phyloP scores from a whole-genome alignment of 2,888 invertebrate species.

The Papilio gigon region DNA sequence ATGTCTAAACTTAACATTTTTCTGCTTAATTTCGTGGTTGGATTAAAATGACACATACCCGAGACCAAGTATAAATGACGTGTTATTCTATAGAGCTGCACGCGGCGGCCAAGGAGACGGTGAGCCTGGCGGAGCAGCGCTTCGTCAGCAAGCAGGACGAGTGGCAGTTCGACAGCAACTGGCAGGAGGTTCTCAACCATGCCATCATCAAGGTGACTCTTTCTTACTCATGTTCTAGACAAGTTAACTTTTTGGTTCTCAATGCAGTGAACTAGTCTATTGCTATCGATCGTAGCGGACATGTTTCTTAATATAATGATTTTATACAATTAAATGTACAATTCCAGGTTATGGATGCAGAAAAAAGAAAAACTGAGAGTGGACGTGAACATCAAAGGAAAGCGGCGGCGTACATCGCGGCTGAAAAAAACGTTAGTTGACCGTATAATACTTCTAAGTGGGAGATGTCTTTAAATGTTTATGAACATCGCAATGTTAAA shows the following conservation, averaged over 20 bases:
- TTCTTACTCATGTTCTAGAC: not conserved
- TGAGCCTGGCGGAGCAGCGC: slow-evolving; percentile 93
- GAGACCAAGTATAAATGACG: too few species aligned
- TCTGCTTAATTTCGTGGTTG: too few species aligned
- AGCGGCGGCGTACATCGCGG: slow-evolving; percentile 90
- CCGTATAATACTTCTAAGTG: not conserved
- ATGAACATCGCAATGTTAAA: too few species aligned
- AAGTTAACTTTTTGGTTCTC: not conserved
- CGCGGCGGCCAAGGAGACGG: slow-evolving; percentile 96
- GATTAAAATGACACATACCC: too few species aligned
- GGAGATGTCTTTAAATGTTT: too few species aligned
- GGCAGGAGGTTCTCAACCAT: slow-evolving; percentile 98
- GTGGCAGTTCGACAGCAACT: slow-evolving; percentile 96
- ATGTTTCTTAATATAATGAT: too few species aligned
- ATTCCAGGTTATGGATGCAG: slow-evolving; percentile 93
- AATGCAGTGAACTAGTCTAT: not conserved
- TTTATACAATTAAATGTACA: not conserved
- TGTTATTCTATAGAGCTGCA: slow-evolving; percentile 92
- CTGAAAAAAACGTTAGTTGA: slow-evolving; percentile 86
- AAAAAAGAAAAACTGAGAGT: slow-evolving; percentile 93
- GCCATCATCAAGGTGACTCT: slow-evolving; percentile 92
- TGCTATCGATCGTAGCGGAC: too few species aligned
- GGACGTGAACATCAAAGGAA: slow-evolving; percentile 93
- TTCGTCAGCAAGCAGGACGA: slow-evolving; percentile 88
- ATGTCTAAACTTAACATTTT: too few species aligned